Evolutionary conservation across 2,888 invertebrate genomes (phyloP), one percentile per base, ranked within the genome.

Genomic region (Leptinotarsa rubiginosa): DNA sequence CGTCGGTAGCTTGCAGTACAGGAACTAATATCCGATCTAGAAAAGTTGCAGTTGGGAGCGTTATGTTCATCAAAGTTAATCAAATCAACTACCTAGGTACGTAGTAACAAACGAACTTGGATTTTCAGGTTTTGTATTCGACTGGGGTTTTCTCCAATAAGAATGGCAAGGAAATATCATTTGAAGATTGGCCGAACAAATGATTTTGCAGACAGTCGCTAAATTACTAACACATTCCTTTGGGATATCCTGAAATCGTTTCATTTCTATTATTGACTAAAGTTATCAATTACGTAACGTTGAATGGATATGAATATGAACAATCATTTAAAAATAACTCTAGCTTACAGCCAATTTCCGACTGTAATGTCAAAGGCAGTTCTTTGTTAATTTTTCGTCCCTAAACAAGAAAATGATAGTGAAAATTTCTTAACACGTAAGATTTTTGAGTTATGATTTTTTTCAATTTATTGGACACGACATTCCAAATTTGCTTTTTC

Each of bases 141-240:
- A 85, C 41, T 80, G 84, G 49, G 75, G 69, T 78, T 87, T 88
- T 80, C 87, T 88, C 95, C 96, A 96, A 81, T 93, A 92, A 56
- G 89, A 89, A 71, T 91, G 89, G 67, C 89, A 88, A 7, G 96
- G 96, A 88, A 96, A 96, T 83, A 94, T 93, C 90, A 96, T 93
- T 68, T 94, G 93, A 73, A 96, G 90, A 84, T 95, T 94, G 49
- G 96, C 96, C 76, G 96, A 88, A 85, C 95, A 93, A 2, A 92
- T 91, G 0, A 94, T 93, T 22, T 92, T 92, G 82, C 95, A 95
- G 18, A 95, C 93, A 13, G 91, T 90, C 7, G 95, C 93, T 76
- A 96, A 87, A 31, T 93, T 92, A 22, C 90, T 89, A 54, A 93
- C 92, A 86, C 95, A 94, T 86, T 94, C 92, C 31, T 91, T 91